Conservation (phyloP, 2,797 vertebrate genomes). For the Onychomys torridus region DNA sequence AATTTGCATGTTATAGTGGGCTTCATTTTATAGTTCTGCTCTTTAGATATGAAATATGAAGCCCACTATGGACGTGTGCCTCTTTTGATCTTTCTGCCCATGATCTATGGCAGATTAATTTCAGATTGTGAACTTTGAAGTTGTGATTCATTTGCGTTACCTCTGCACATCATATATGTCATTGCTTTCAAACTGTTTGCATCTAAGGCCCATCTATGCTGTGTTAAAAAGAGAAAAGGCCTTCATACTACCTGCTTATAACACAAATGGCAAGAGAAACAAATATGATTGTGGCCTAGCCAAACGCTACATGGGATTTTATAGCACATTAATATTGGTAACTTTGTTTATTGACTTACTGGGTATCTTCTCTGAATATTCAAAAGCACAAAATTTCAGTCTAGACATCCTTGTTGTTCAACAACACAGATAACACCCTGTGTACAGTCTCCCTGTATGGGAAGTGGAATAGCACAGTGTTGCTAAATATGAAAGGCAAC, state of each 20-base stretch:
- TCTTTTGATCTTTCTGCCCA: constrained; percentile 76
- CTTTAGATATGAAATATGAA: constrained; percentile 76
- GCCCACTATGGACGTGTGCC: constrained; percentile 50
- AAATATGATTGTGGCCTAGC: constrained; percentile 18
- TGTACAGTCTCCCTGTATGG: not conserved
- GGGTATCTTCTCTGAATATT: not conserved
- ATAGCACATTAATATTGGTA: not conserved
- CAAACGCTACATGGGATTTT: constrained; percentile 12
- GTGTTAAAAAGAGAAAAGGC: constrained; percentile 56
- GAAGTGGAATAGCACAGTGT: not conserved
- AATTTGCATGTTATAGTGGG: constrained; percentile 45
- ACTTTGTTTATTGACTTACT: constrained; percentile 5
- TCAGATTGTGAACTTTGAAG: constrained; percentile 79
- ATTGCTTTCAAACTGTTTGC: constrained; percentile 70
- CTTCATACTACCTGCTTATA: not conserved
- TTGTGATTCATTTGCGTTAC: constrained; percentile 72
- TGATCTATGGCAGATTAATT: constrained; percentile 75
- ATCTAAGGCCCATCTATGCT: constrained; percentile 41
- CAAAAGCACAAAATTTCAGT: not conserved
- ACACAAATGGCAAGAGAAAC: constrained; percentile 45
- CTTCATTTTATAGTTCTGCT: constrained; percentile 79
- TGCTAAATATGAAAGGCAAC: not conserved
- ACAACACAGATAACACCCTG: not conserved
- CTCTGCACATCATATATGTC: constrained; percentile 63
- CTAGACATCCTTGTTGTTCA: not conserved